Percentiles rank a stretch among this genome's conserved stretches.
These are phyloP conservation scores for Virgularia gustaviana DNA, from an alignment of 92 coral and sea anemone genomes.

Conservation along the genomic window DNA sequence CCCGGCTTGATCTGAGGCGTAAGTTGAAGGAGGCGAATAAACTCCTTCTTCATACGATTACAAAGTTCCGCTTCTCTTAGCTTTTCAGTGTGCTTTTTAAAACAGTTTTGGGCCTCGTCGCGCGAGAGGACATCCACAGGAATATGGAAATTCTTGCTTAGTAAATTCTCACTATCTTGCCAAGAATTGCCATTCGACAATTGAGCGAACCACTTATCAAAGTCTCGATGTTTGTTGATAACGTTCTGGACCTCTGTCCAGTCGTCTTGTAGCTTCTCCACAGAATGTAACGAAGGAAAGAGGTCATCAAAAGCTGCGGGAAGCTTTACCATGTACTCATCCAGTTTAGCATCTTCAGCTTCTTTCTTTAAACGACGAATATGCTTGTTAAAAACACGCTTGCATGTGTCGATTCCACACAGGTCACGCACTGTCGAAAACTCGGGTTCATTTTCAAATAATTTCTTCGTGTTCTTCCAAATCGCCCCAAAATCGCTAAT, in stretches of 20 bases:
- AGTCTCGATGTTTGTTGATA: slow-evolving; percentile 75
- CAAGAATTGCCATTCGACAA: slow-evolving; percentile 71
- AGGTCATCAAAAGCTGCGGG: slow-evolving; percentile 91
- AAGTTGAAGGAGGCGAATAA: slow-evolving; percentile 78
- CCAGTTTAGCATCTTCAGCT: slow-evolving; percentile 74
- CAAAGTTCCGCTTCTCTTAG: slow-evolving; percentile 86
- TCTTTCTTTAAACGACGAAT: slow-evolving; percentile 83
- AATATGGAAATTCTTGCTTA: slow-evolving; percentile 68
- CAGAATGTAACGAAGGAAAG: slow-evolving; percentile 65
- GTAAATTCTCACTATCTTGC: slow-evolving; percentile 92
- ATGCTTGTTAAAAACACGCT: slow-evolving; percentile 83
- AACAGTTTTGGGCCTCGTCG: slow-evolving; percentile 67
- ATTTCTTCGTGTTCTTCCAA: slow-evolving; percentile 90
- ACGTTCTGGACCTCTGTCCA: slow-evolving; percentile 82
- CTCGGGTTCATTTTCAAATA: slow-evolving; percentile 70
- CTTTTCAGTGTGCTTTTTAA: slow-evolving; percentile 73
- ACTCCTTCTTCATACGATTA: slow-evolving; percentile 82
- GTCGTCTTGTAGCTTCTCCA: slow-evolving; percentile 78
- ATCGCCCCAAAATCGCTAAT: slow-evolving; percentile 78
- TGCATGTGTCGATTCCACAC: slow-evolving; percentile 84
- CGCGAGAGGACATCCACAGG: slow-evolving; percentile 75
- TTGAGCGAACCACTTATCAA: slow-evolving; percentile 71
- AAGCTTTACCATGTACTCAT: slow-evolving; percentile 74
- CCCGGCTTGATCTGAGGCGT: slow-evolving; percentile 98
- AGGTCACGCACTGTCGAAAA: slow-evolving; percentile 69